Percentiles rank a stretch among this genome's conserved stretches.
phyloP scores from a whole-genome alignment of 1,140 invertebrate genomes.

The Drusus annulatus region DNA sequence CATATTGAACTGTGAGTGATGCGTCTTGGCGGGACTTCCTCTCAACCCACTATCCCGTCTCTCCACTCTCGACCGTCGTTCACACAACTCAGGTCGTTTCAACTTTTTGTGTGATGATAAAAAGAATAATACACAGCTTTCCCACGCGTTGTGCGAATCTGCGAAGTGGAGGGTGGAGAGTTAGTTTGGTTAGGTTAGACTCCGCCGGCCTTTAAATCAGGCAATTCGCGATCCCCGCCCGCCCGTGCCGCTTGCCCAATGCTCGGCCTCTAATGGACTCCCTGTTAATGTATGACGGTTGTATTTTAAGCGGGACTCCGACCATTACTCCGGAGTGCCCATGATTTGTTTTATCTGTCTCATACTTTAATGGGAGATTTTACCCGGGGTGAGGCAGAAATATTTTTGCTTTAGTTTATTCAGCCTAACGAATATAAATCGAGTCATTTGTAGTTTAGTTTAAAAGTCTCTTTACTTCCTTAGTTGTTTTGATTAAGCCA shows the following conservation, averaged over 20 bases:
- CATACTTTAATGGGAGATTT: constrained; percentile 5
- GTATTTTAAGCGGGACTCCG: constrained; percentile 9
- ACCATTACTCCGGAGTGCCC: background rate
- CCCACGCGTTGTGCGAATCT: background rate
- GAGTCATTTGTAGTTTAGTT: background rate
- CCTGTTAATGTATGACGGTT: constrained; percentile 1
- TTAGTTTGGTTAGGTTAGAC: background rate
- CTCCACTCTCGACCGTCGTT: too few relatives aligned
- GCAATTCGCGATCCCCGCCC: background rate
- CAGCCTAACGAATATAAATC: constrained; percentile 2
- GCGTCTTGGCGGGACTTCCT: background rate
- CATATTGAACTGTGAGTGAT: background rate
- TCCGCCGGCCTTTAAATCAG: background rate
- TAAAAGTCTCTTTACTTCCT: background rate
- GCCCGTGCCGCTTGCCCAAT: background rate
- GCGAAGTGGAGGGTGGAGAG: background rate
- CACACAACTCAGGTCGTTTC: too few relatives aligned
- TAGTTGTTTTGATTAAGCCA: too few relatives aligned
- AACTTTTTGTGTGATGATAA: background rate
- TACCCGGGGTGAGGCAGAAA: background rate
- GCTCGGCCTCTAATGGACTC: constrained; percentile 12
- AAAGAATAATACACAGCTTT: background rate
- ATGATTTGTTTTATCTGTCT: constrained; percentile 11
- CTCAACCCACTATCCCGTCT: too few relatives aligned
- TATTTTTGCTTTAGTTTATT: background rate